These are phyloP conservation scores for Momotus momota DNA, from an alignment of 2,797 vertebrate species.

Conservation along the genomic window DNA sequence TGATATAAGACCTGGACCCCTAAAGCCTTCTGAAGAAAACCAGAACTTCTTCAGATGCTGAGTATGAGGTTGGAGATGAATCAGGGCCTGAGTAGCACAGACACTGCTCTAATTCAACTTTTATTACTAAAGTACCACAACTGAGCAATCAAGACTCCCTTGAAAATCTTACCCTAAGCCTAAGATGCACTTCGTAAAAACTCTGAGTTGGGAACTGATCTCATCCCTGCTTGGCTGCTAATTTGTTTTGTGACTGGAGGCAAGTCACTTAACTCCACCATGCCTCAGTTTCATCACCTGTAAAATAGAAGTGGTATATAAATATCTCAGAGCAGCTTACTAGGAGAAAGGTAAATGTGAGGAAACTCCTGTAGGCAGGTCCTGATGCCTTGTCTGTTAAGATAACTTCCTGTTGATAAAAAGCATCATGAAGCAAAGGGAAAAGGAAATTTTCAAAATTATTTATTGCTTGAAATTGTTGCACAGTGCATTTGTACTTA, in stretches of 20 bases:
- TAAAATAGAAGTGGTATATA: conserved; percentile 30
- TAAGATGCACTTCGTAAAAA: conserved; percentile 44
- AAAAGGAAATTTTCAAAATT: conserved; percentile 4
- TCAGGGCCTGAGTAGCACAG: background rate
- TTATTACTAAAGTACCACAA: conserved; percentile 11
- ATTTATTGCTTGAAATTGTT: background rate
- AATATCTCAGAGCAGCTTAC: conserved; percentile 20
- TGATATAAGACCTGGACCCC: background rate
- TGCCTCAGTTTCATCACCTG: conserved; percentile 57
- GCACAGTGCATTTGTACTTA: background rate
- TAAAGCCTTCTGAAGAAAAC: background rate
- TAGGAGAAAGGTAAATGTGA: conserved; percentile 21
- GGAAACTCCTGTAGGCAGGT: conserved; percentile 30
- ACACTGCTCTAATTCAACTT: conserved; percentile 3
- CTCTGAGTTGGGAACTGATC: conserved; percentile 8
- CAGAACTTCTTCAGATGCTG: background rate
- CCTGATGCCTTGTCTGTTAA: conserved; percentile 27
- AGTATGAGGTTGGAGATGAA: background rate
- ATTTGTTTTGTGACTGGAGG: conserved; percentile 57
- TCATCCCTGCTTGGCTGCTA: conserved; percentile 22
- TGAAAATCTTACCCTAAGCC: conserved; percentile 42
- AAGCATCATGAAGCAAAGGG: background rate
- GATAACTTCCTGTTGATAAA: conserved; percentile 24
- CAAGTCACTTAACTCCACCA: conserved; percentile 31
- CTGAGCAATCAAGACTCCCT: conserved; percentile 18